Conservation (phyloP, 2,888 invertebrate genomes). For the Agrotis ipsilon region DNA sequence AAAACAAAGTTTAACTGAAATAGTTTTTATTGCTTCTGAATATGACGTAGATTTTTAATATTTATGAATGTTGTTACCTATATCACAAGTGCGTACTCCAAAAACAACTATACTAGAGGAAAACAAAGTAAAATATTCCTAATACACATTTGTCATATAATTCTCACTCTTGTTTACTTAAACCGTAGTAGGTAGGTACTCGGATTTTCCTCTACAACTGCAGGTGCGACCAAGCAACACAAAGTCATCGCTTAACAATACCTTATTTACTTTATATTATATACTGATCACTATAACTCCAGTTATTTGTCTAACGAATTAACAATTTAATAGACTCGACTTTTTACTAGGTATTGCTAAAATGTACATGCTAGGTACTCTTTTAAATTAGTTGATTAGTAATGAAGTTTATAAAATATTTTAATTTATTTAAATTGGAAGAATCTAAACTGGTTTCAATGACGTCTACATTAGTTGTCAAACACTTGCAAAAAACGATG, state of each 20-base stretch:
- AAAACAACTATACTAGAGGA: constrained; percentile 4
- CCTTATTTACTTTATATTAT: constrained; percentile 12
- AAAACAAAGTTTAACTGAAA: constrained; percentile 28
- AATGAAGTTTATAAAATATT: not conserved
- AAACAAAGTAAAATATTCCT: constrained; percentile 29
- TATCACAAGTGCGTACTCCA: constrained; percentile 1
- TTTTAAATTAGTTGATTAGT: constrained; percentile 10
- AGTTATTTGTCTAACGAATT: not conserved
- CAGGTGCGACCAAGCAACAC: constrained; percentile 2
- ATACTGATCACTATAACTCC: constrained; percentile 1
- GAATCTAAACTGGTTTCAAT: not conserved
- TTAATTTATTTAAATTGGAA: not conserved
- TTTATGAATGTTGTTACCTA: not conserved
- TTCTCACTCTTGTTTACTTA: constrained; percentile 17
- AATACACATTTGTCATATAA: constrained; percentile 18
- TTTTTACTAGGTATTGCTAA: too few relatives aligned
- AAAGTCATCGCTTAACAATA: constrained; percentile 25
- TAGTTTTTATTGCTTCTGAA: constrained; percentile 20
- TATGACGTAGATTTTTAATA: not conserved
- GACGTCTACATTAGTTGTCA: too few relatives aligned
- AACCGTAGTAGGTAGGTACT: constrained; percentile 3
- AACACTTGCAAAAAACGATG: not conserved
- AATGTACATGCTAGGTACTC: too few relatives aligned
- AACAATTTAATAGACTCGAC: constrained; percentile 2
- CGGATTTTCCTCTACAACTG: constrained; percentile 22